Percentiles rank a stretch among this genome's conserved stretches.
Evolutionary conservation across 2,113 vertebrate species (phyloP).

Genomic region (Macquaria australasica): DNA sequence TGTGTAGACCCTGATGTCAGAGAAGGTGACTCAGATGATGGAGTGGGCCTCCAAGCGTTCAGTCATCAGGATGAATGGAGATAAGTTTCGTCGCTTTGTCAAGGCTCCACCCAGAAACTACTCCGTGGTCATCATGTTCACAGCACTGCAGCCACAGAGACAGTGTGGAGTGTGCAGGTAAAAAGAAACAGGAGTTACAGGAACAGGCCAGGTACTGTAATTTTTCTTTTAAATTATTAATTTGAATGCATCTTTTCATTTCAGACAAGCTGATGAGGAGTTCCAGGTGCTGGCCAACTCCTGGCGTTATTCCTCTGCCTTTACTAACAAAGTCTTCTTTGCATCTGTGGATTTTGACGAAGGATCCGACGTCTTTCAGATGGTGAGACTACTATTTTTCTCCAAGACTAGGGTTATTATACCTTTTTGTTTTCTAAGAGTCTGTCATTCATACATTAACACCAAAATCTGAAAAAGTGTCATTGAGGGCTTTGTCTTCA

Average conservation of each 20-base stretch:
- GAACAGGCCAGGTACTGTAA: fast-evolving
- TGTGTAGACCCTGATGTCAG: conserved; percentile 92
- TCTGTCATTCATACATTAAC: background rate
- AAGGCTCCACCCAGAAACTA: conserved; percentile 97
- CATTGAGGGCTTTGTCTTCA: background rate
- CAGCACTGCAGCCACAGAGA: conserved; percentile 95
- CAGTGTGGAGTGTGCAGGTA: conserved; percentile 97
- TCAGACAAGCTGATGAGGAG: conserved; percentile 97
- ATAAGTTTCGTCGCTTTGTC: conserved; percentile 96
- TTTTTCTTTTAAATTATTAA: background rate
- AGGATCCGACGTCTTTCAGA: conserved; percentile 98
- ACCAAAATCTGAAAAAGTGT: background rate
- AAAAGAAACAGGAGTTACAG: conserved; percentile 29
- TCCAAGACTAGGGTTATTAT: background rate
- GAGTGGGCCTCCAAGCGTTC: conserved; percentile 95
- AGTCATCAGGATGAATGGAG: conserved; percentile 95
- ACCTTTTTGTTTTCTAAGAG: background rate
- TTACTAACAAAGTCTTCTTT: conserved; percentile 97
- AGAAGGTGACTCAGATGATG: conserved; percentile 96
- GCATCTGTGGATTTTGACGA: conserved; percentile 97
- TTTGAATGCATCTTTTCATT: conserved; percentile 17
- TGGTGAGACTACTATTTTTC: conserved; percentile 85
- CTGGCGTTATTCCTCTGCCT: conserved; percentile 96
- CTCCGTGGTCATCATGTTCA: conserved; percentile 97
- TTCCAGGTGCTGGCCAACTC: conserved; percentile 98